A percentile compares a stretch with the other conserved stretches of the same genome.
Conservation (phyloP, 2,113 vertebrate genomes). For the Istiophorus platypterus region DNA sequence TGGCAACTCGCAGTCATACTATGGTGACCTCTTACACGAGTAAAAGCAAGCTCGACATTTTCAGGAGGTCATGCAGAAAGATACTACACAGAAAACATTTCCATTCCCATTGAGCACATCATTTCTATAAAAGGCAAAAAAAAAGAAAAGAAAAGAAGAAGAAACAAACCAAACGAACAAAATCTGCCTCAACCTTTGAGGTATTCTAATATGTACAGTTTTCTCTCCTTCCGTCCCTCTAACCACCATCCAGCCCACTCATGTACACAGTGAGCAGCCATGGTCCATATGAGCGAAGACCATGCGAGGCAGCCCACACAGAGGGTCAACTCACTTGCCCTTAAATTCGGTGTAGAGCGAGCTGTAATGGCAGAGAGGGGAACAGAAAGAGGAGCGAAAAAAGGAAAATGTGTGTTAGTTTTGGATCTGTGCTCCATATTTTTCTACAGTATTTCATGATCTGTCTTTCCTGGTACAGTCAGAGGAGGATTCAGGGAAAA, state of each 20-base stretch:
- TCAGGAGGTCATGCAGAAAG: not conserved
- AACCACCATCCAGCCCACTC: conserved; percentile 44
- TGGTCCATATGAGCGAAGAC: conserved; percentile 52
- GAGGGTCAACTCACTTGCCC: conserved; percentile 53
- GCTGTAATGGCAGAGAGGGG: conserved; percentile 4
- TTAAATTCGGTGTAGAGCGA: conserved; percentile 32
- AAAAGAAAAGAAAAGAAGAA: not conserved
- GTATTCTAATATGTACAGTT: conserved; percentile 1
- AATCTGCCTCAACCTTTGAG: not conserved
- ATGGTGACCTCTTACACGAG: not conserved
- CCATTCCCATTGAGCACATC: conserved; percentile 7
- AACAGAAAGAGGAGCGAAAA: not conserved
- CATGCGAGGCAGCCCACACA: conserved; percentile 63
- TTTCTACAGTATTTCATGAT: not conserved
- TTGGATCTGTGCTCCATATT: not conserved
- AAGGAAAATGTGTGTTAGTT: conserved; percentile 6
- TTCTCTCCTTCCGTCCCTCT: conserved; percentile 32
- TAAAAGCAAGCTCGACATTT: conserved; percentile 39
- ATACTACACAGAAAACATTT: conserved; percentile 14
- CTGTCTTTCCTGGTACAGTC: not conserved
- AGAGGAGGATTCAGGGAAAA: not conserved
- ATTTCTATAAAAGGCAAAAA: not conserved
- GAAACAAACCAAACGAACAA: not conserved
- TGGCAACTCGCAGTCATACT: not conserved
- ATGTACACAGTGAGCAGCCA: conserved; percentile 39